Percentiles rank a stretch among this genome's conserved stretches.
These are phyloP conservation scores for Mallotus villosus DNA, from an alignment of 2,797 vertebrate species.

Conservation along the genomic window DNA sequence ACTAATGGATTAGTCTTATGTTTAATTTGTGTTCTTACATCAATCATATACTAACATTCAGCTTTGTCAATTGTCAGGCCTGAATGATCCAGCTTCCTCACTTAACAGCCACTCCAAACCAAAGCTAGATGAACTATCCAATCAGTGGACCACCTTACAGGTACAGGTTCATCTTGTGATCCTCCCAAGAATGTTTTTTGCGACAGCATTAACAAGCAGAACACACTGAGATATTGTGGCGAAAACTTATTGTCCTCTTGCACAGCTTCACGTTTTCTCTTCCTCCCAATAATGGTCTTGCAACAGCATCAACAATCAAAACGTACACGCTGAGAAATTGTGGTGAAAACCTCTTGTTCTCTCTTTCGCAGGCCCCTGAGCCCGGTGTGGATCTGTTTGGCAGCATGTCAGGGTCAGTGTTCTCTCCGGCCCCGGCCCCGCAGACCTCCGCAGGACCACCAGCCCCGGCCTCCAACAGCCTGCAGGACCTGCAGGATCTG, in stretches of 20 bases:
- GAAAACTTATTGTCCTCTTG: too few relatives aligned
- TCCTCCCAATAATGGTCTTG: too few relatives aligned
- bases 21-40: too few relatives aligned
- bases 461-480: conserved; percentile 42
- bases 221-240: too few relatives aligned
- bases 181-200: not conserved
- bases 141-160: conserved; percentile 85
- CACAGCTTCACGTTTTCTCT: too few relatives aligned
- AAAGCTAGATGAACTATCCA: conserved; percentile 66
- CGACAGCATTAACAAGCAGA: too few relatives aligned
- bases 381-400: conserved; percentile 79
- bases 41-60: too few relatives aligned
- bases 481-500: conserved; percentile 75
- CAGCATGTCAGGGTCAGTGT: conserved; percentile 54
- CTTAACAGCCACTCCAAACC: conserved; percentile 61
- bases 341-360: not conserved
- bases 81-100: conserved; percentile 79
- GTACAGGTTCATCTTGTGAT: conserved; percentile 55
- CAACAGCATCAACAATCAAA: not conserved
- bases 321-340: too few relatives aligned
- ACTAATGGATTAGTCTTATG: too few relatives aligned
- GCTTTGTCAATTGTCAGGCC: conserved; percentile 67
- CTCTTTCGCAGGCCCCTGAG: conserved; percentile 72
- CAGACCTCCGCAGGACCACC: conserved; percentile 26
- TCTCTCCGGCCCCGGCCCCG: conserved; percentile 55